Base-by-base conservation (phyloP, 2,888 invertebrate genomes). In the Xiphydria camelus region DNA sequence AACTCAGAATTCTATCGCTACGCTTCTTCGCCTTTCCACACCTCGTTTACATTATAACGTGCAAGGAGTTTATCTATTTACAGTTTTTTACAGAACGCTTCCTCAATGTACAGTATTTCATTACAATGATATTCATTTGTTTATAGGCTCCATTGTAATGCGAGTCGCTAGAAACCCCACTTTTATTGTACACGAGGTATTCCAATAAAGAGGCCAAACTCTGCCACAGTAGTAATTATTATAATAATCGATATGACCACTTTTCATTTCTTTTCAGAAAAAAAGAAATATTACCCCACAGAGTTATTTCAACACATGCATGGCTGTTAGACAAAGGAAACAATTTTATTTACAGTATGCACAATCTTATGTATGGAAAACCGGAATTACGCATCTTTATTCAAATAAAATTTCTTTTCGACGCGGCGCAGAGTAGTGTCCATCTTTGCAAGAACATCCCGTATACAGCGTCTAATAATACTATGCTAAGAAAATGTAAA, bases 31-130 rank as follows among this genome's bases (percentile, higher is more conserved):
- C 38, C 14, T 26, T 18, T 34, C 34, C 34, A 10, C 18, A 10
- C 10, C 34, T 34, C 4, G 34, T 17, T 18, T 18, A 34, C 34
- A 15, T 6, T 34, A 34, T 33, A 34, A 34, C 34, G 29, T 29
- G 14, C 29, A 29, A 34, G 34, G 34, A 34, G 34, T 18, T n/a
- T 34, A 1, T 40, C 45, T 71, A 71, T 71, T 57, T 71, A 71
- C 71, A 71, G n/a, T 53, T 66, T 71, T 71, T 62, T 71, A 71
- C 70, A 71, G 49, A 33, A 36, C 49, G 32, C 34, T 43, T 41
- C 51, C 48, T 57, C 50, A 66, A 64, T 67, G 55, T 66, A 69
- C 70, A 70, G 57, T 57, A 53, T 59, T 64, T 61, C 59, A 65
- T 62, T 59, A 61, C 59, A 64, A 63, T 23, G 53, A 20, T 45